phyloP scores from a whole-genome alignment of 2,888 invertebrate species.

The Halictus ligatus region DNA sequence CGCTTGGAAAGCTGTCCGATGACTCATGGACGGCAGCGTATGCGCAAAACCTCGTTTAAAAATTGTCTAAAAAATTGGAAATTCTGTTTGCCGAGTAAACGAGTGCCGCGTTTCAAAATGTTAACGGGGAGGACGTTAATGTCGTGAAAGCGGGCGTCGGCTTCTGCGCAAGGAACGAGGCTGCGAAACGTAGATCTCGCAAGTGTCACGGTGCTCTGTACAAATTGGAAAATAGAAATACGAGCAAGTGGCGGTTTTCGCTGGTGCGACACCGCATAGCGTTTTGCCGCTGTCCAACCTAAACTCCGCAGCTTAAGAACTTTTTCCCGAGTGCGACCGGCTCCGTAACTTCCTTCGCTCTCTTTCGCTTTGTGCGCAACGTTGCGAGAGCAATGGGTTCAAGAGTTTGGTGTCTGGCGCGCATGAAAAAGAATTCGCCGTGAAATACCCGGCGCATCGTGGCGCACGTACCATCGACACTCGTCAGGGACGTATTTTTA shows the following conservation, averaged over 20 bases:
- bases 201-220: neutral
- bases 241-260: neutral
- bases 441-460: neutral
- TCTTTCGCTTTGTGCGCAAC: neutral
- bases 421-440: slow-evolving; percentile 4
- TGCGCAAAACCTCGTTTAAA: neutral
- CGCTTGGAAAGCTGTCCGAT: too few species aligned
- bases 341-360: slow-evolving; percentile 5
- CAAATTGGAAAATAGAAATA: neutral
- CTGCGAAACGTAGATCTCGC: neutral
- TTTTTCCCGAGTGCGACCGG: neutral
- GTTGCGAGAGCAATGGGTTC: neutral
- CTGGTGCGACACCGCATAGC: neutral
- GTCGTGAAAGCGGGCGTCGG: neutral
- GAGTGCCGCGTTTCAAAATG: neutral
- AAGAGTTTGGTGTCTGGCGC: neutral
- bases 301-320: slow-evolving; percentile 2
- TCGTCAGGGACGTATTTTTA: neutral
- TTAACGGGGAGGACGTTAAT: neutral
- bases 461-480: neutral
- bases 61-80: neutral
- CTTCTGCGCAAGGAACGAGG: neutral
- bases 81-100: neutral
- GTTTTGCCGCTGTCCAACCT: slow-evolving; percentile 1
- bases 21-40: too few species aligned